These are phyloP conservation scores for Brachystomella parvula DNA, from an alignment of 1,140 invertebrate genomes.

Conservation along the genomic window DNA sequence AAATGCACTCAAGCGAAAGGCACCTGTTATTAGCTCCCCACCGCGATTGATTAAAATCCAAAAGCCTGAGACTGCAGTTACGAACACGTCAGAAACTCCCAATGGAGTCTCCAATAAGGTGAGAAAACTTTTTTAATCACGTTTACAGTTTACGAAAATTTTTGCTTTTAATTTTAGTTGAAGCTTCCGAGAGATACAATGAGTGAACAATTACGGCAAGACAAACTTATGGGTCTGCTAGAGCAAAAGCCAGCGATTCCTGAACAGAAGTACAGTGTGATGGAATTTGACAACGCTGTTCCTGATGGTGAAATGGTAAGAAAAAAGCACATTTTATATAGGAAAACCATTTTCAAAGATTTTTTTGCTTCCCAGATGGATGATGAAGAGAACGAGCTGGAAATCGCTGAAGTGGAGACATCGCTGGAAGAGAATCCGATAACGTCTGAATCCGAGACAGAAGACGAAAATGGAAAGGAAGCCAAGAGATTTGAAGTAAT, in stretches of 20 bases:
- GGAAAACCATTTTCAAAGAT: not conserved
- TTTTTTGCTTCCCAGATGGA: not conserved
- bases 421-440: not conserved
- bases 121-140: too few relatives aligned
- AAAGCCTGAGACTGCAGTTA: constrained; percentile 21
- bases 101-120: not conserved
- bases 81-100: not conserved
- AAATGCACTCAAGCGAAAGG: constrained; percentile 11
- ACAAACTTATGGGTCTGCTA: not conserved
- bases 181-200: not conserved
- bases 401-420: constrained; percentile 2
- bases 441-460: not conserved
- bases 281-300: not conserved
- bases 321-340: not conserved
- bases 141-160: not conserved
- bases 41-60: constrained; percentile 30
- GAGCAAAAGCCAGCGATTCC: not conserved
- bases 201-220: not conserved
- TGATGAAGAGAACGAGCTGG: constrained; percentile 1
- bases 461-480: not conserved
- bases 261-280: too few relatives aligned
- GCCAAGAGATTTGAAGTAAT: too few relatives aligned
- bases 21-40: constrained; percentile 7
- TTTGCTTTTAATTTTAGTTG: not conserved
- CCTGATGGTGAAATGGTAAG: not conserved